A percentile compares a stretch with the other conserved stretches of the same genome.
Conservation (phyloP, 2,797 vertebrate species). For the Lithobates sylvaticus region DNA sequence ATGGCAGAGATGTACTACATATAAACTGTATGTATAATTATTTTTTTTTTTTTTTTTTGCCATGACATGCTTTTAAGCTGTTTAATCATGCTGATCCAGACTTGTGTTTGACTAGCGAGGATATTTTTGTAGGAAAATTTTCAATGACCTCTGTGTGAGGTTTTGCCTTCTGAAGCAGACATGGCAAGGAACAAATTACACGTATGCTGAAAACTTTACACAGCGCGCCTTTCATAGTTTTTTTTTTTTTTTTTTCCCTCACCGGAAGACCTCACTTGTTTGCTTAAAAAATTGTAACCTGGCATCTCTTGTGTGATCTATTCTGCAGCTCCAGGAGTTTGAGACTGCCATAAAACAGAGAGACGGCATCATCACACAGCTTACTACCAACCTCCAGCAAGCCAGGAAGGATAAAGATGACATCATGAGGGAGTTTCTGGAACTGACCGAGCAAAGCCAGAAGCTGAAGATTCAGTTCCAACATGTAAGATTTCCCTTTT, state of each 20-base stretch:
- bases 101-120: too few species aligned
- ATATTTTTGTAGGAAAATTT: too few species aligned
- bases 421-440: constrained; percentile 93
- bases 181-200: background rate
- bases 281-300: background rate
- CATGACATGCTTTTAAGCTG: too few species aligned
- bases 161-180: background rate
- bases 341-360: constrained; percentile 95
- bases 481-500: constrained; percentile 80
- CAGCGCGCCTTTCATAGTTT: too few species aligned
- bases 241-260: too few species aligned
- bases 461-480: constrained; percentile 97
- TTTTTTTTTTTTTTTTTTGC: too few species aligned
- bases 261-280: background rate
- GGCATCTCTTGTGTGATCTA: background rate
- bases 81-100: too few species aligned
- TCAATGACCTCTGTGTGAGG: background rate
- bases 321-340: constrained; percentile 90
- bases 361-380: constrained; percentile 96
- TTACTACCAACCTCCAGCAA: constrained; percentile 93
- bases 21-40: too few species aligned
- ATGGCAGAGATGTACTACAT: too few species aligned
- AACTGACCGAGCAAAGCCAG: constrained; percentile 94
- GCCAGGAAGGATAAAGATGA: constrained; percentile 95
- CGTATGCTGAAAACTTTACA: background rate